A percentile compares a stretch with the other conserved stretches of the same genome.
These are phyloP conservation scores for Motacilla tschutschensis DNA, from an alignment of 2,113 vertebrate species.

Conservation along the genomic window DNA sequence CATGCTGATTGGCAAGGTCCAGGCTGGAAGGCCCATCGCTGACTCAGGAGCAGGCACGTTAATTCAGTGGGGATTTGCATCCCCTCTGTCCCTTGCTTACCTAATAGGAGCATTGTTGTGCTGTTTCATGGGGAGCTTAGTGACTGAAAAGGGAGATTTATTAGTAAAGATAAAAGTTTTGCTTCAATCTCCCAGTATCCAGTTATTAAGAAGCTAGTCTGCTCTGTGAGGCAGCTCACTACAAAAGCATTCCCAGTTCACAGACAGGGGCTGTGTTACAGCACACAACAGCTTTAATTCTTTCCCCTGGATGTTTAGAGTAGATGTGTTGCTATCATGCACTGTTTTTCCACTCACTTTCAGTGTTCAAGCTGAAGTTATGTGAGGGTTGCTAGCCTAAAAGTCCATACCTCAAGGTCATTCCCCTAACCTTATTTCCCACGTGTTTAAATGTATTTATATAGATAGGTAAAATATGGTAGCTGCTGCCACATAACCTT, in stretches of 20 bases:
- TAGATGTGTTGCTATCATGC: not conserved
- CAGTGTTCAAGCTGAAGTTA: not conserved
- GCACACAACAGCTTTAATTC: not conserved
- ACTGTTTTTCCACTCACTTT: not conserved
- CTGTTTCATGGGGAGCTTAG: constrained; percentile 55
- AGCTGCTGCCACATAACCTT: constrained; percentile 41
- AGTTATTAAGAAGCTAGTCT: constrained; percentile 35
- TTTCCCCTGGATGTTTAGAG: not conserved
- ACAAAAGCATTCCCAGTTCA: not conserved
- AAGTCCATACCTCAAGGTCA: constrained; percentile 33
- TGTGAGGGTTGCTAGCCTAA: not conserved
- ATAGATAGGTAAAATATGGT: constrained; percentile 44
- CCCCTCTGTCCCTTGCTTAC: constrained; percentile 50
- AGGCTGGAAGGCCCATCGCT: constrained; percentile 29
- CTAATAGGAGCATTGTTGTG: constrained; percentile 54
- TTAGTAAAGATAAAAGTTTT: constrained; percentile 62
- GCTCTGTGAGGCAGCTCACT: not conserved
- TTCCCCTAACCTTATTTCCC: constrained; percentile 38
- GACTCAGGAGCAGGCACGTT: constrained; percentile 24
- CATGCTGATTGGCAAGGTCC: constrained; percentile 57
- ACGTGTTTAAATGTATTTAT: constrained; percentile 47
- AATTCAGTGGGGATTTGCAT: constrained; percentile 51
- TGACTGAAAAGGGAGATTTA: constrained; percentile 55
- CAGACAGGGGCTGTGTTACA: not conserved
- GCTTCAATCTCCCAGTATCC: constrained; percentile 37